Evolutionary conservation across 2,888 invertebrate genomes (phyloP), one percentile per base, ranked within the genome.

Genomic region (Macaria notata): DNA sequence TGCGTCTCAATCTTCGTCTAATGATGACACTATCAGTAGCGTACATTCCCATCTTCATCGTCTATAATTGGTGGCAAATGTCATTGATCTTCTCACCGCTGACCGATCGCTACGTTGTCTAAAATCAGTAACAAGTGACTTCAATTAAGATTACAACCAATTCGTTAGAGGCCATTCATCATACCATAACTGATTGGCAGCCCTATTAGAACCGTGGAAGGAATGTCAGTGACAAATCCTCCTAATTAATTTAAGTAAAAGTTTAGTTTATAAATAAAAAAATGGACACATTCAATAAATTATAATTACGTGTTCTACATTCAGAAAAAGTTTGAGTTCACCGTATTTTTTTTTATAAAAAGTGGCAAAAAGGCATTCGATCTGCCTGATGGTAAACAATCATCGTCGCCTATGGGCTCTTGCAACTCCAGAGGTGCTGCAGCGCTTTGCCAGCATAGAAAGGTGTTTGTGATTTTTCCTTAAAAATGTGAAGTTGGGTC

Each of bases 131-230:
- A 77, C 83, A 81, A 84, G 82, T 72, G 73, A 74, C 66, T 69
- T 74, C 77, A 79, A 84, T 83, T 82, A 81, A 76, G 68, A 76
- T 69, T 76, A 80, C 75, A 81, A 82, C 78, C 78, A 83, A 86
- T 86, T 86, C 84, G 85, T 86, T 86, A 86, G 79, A 76, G 69
- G 66, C 73, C 75, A 85, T 87, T 86, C 80, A 86, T 80, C 78
- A 79, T 71, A 64, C 42, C 75, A 78, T 69, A 68, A 44, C 65
- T 85, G 86, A 86, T 84, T 84, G 86, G 79, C 86, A 85, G 79
- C 70, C 65, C 68, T 72, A 68, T 68, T 59, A 57, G 41, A 56
- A 54, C 56, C 43, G 38, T 65, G 49, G 55, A 62, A 31, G 0
- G 8, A 36, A 3, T 7, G 51, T 45, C 59, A 51, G 59, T 48